phyloP scores from a whole-genome alignment of 2,888 invertebrate species.

The Cerceris ruficornis region DNA sequence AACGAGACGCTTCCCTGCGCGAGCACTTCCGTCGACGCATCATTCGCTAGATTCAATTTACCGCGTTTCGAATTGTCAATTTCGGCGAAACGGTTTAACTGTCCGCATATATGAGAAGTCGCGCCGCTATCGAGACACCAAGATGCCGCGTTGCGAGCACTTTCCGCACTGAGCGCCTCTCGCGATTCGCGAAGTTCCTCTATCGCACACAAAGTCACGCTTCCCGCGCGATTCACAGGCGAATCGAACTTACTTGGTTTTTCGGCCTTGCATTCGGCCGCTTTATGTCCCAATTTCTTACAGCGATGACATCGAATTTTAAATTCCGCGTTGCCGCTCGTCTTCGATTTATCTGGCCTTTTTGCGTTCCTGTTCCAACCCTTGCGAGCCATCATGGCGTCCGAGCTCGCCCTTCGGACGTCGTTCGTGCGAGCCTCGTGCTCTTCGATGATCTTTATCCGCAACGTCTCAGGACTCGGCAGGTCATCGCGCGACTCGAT shows the following conservation, averaged over 20 bases:
- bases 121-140: constrained; percentile 48
- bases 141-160: neutral
- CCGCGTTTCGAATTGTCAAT: constrained; percentile 11
- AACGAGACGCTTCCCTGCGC: constrained; percentile 23
- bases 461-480: constrained; percentile 47
- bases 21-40: constrained; percentile 24
- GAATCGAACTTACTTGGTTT: neutral
- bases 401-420: neutral
- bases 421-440: constrained; percentile 37
- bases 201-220: neutral
- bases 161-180: neutral
- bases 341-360: neutral
- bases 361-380: neutral
- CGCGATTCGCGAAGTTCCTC: neutral
- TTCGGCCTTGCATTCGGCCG: constrained; percentile 20
- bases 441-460: constrained; percentile 56
- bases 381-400: constrained; percentile 34
- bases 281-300: constrained; percentile 30
- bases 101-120: constrained; percentile 44
- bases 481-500: constrained; percentile 57
- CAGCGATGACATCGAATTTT: constrained; percentile 27
- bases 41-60: constrained; percentile 40
- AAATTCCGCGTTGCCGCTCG: constrained; percentile 8
- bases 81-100: constrained; percentile 20
- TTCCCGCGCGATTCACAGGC: neutral